phyloP scores from a whole-genome alignment of 2,888 invertebrate species.

The Lepidochitona cinerea region DNA sequence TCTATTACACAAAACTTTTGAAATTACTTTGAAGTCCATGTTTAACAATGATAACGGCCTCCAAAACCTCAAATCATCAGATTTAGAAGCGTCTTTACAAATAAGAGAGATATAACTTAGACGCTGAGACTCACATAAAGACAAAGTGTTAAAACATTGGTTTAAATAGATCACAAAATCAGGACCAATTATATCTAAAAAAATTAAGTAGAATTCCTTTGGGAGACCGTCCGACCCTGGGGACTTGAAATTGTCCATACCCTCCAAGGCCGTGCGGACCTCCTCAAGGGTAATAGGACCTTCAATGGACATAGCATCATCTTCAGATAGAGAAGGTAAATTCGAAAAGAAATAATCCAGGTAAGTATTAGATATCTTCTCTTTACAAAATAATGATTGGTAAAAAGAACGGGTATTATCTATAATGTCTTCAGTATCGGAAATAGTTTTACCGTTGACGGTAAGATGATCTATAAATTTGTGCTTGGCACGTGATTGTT shows the following conservation, averaged over 20 bases:
- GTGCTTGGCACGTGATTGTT: not conserved
- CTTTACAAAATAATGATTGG: not conserved
- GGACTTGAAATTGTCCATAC: slow-evolving; percentile 5
- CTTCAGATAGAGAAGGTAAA: not conserved
- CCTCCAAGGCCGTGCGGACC: not conserved
- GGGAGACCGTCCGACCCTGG: slow-evolving; percentile 12
- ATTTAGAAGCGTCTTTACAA: slow-evolving; percentile 31
- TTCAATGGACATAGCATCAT: not conserved
- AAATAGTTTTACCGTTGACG: not conserved
- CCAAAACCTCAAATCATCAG: slow-evolving; percentile 31
- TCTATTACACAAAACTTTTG: slow-evolving; percentile 32
- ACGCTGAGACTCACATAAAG: not conserved
- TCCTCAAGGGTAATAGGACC: slow-evolving; percentile 4
- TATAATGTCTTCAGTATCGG: not conserved
- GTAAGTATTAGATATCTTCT: not conserved
- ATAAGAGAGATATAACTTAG: slow-evolving; percentile 21
- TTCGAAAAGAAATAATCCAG: slow-evolving; percentile 3
- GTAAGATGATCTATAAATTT: not conserved
- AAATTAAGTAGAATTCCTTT: slow-evolving; percentile 10
- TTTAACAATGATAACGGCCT: slow-evolving; percentile 39
- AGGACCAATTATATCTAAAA: slow-evolving; percentile 4
- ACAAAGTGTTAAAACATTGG: not conserved
- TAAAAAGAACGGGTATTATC: not conserved
- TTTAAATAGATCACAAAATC: not conserved
- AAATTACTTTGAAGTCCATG: slow-evolving; percentile 38